Conservation (phyloP, 1,140 invertebrate species). For the Platyura marginata region DNA sequence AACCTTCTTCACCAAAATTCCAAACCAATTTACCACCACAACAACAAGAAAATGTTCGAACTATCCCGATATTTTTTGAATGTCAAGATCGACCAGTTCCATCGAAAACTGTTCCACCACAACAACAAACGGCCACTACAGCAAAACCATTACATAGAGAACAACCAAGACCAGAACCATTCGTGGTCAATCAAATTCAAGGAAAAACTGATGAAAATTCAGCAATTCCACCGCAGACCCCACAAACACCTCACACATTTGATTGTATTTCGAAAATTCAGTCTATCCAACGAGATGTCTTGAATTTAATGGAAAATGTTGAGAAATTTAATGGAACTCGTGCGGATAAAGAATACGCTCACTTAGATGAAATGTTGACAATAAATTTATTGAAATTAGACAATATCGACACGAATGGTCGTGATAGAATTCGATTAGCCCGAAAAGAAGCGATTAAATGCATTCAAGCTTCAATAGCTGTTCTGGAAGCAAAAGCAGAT, state of each 20-base stretch:
- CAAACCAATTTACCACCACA: slow-evolving; percentile 12
- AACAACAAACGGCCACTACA: slow-evolving; percentile 10
- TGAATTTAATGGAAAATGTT: slow-evolving; percentile 56
- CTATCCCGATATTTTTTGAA: slow-evolving; percentile 81
- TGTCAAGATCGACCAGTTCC: slow-evolving; percentile 31
- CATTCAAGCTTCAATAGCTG: slow-evolving; percentile 69
- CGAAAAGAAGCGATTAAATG: slow-evolving; percentile 73
- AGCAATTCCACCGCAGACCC: slow-evolving; percentile 1
- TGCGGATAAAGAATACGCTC: slow-evolving; percentile 70
- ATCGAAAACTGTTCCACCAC: slow-evolving; percentile 24
- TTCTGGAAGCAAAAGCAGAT: slow-evolving; percentile 54
- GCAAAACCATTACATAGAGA: slow-evolving; percentile 2
- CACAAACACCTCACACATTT: slow-evolving; percentile 29
- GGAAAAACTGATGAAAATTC: background rate
- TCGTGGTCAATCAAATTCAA: background rate
- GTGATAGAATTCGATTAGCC: slow-evolving; percentile 68
- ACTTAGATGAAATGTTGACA: slow-evolving; percentile 88
- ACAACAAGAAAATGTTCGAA: slow-evolving; percentile 33
- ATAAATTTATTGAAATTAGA: slow-evolving; percentile 80
- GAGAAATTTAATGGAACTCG: slow-evolving; percentile 54
- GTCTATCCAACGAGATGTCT: slow-evolving; percentile 59
- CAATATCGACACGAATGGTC: slow-evolving; percentile 77
- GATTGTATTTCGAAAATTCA: slow-evolving; percentile 63
- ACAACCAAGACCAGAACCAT: background rate
- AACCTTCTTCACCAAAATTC: slow-evolving; percentile 15